These are phyloP conservation scores for Arothron firmamentum DNA, from an alignment of 2,113 vertebrate genomes.

Conservation along the genomic window DNA sequence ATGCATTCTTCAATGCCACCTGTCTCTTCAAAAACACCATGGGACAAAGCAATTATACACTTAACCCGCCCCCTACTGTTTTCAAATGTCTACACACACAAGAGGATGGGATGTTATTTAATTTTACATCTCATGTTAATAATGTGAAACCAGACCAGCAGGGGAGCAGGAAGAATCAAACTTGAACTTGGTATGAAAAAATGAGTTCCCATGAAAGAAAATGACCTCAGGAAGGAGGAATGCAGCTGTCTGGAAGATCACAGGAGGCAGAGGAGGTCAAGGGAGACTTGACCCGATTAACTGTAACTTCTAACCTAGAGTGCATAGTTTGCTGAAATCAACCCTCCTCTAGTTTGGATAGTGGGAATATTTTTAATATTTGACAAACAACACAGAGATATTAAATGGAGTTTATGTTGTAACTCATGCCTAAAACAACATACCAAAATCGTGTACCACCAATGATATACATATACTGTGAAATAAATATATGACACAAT, in stretches of 20 bases:
- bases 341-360: neutral
- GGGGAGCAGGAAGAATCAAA: no score
- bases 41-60: no score
- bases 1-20: no score
- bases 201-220: neutral
- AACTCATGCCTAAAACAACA: constrained; percentile 9
- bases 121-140: no score
- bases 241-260: constrained; percentile 24
- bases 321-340: neutral
- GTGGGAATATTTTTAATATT: constrained; percentile 1
- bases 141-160: no score
- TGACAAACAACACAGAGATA: neutral
- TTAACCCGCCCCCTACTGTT: no score
- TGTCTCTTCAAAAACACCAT: no score
- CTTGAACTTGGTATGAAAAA: neutral
- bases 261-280: constrained; percentile 21
- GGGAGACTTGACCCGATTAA: constrained; percentile 26
- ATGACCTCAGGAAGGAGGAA: constrained; percentile 40
- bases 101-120: no score
- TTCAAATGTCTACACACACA: no score
- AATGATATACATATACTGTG: no score
- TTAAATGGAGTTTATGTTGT: constrained; percentile 1
- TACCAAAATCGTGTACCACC: neutral
- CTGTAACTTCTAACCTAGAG: constrained; percentile 3
- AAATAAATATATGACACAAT: no score